Base-by-base conservation (phyloP, 2,888 invertebrate species). In the Strigamia maritima region DNA sequence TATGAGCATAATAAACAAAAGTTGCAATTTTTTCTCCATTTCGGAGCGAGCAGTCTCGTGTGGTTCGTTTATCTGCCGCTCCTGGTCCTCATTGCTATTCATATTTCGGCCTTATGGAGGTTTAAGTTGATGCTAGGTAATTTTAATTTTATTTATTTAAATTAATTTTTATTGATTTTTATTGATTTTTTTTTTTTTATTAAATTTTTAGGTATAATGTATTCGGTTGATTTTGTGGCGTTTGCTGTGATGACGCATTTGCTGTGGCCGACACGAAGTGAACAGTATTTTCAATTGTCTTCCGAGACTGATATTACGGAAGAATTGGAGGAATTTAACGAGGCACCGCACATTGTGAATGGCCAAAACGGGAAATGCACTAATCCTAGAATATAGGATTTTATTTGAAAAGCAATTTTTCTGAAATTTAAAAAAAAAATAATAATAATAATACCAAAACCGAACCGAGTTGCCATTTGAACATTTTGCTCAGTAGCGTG, bases 51-150 rank as follows among this genome's bases (percentile, higher is more conserved):
- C 19, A 96, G 97, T 85, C 89, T 98, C 54, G 98, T 98, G 14
- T 98, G 98, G 98, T 97, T 98, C 85, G 95, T 97, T 83, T 98
- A 98, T 87, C 89, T 98, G 84, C 97, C 98, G 14, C 93, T 97
- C 80, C 92, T 98, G 82, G 97, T 97, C 79, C 90, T 98, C 79
- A 93, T 98, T 82, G 95, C 96, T 14, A 89, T 96, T 79, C 94
- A 96, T 88, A 93, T 98, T 79, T 95, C 95, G 81, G 93, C 97
- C 74, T 88, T 98, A 83, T 98, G 97, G 97, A 91, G 97, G 87
- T 95, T 94, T 87, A 98, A 98, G 88, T 90, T 98, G 84, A 88
- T 98, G 80, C 89, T 97, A 84, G 94, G 95, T 94, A 86, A 90
- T n/a, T n/a, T n/a, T n/a, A n/a, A n/a, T 31, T 31, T 31, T 31